phyloP scores from a whole-genome alignment of 2,113 vertebrate species.

The Misgurnus anguillicaudatus region DNA sequence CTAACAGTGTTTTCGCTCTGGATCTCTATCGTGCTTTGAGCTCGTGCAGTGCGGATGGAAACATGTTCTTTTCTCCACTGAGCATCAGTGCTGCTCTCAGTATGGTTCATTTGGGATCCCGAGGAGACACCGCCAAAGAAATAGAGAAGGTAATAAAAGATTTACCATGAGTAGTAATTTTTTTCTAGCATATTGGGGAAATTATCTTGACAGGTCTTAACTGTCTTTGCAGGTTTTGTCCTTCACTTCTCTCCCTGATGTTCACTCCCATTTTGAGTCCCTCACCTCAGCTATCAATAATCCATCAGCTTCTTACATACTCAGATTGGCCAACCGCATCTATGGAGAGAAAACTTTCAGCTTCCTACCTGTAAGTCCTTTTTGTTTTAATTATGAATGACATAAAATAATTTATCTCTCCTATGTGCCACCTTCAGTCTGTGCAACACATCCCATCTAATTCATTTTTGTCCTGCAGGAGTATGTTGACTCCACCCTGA shows the following conservation, averaged over 20 bases:
- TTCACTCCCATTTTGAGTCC: slow-evolving; percentile 79
- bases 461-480: slow-evolving; percentile 66
- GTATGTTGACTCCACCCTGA: slow-evolving; percentile 80
- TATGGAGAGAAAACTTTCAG: slow-evolving; percentile 83
- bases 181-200: too few relatives aligned
- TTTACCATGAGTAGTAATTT: too few relatives aligned
- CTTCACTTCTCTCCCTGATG: slow-evolving; percentile 68
- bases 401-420: not conserved
- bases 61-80: slow-evolving; percentile 85
- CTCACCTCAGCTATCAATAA: slow-evolving; percentile 81
- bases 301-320: slow-evolving; percentile 71
- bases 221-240: slow-evolving; percentile 73
- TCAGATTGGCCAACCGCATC: slow-evolving; percentile 85
- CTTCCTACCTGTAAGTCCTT: slow-evolving; percentile 79
- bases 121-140: slow-evolving; percentile 77
- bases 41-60: slow-evolving; percentile 53
- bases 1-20: slow-evolving; percentile 82
- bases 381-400: not conserved
- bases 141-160: slow-evolving; percentile 79
- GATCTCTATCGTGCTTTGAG: slow-evolving; percentile 76
- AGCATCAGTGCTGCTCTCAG: slow-evolving; percentile 85
- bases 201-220: not conserved
- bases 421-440: not conserved
- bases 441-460: too few relatives aligned
- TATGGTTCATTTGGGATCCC: slow-evolving; percentile 84